Percentiles rank a stretch among this genome's conserved stretches.
These are phyloP conservation scores for Danio aesculapii DNA, from an alignment of 2,797 vertebrate genomes.

Conservation along the genomic window DNA sequence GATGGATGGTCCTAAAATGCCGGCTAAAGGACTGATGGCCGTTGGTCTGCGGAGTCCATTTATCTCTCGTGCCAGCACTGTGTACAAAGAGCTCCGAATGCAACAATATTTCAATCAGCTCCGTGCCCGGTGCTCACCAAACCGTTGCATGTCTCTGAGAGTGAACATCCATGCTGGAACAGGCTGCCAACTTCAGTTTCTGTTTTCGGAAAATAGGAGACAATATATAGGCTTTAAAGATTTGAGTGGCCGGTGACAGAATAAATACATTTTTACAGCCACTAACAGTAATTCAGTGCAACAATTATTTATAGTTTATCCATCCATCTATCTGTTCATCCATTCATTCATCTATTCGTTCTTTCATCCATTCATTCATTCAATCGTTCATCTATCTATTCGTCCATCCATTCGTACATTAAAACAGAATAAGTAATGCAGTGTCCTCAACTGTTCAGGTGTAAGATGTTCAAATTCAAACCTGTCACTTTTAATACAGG, in stretches of 20 bases:
- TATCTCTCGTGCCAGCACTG: conserved; percentile 45
- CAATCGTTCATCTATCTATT: no score
- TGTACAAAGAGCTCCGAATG: conserved; percentile 49
- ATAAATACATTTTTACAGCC: no score
- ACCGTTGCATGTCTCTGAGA: conserved; percentile 14
- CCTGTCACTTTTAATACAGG: background rate
- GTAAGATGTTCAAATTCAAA: conserved; percentile 7
- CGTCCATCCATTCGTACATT: no score
- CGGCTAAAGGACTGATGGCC: conserved; percentile 53
- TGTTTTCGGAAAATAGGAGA: background rate
- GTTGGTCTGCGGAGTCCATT: conserved; percentile 57
- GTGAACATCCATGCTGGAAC: background rate
- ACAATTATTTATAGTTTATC: no score
- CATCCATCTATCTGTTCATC: no score
- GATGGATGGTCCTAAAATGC: conserved; percentile 63
- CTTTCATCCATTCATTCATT: no score
- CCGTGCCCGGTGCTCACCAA: conserved; percentile 14
- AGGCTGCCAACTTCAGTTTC: background rate
- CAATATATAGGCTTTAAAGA: background rate
- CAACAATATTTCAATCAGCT: conserved; percentile 49
- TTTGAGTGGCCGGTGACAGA: no score
- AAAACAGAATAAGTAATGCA: background rate
- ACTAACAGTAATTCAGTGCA: no score
- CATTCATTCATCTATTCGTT: no score
- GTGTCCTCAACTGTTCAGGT: background rate